Base-by-base conservation (phyloP, 2,888 invertebrate species). In the Acanthosepion pharaonis region DNA sequence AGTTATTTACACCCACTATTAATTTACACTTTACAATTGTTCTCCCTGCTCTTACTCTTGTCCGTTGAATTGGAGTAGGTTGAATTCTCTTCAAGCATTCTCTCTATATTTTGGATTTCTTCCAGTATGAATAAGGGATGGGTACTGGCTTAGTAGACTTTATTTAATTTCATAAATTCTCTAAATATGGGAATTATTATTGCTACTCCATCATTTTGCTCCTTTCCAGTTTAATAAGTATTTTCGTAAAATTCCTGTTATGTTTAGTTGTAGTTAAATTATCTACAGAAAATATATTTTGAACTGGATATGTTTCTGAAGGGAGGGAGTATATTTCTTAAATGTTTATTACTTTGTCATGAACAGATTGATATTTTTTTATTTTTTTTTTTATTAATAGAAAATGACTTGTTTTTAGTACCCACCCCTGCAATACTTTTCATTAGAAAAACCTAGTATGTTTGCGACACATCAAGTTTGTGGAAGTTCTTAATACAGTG, bases 401-500 rank as follows among this genome's bases (percentile, higher is more conserved):
- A 59, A 59, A 59, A 23, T 59, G 2, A 78, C 3, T 5, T 0
- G 0, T 11, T 15, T 33, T 78, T 78, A 78, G 78, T 78, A 11
- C n/a, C 18, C 42, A 42, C 42, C 78, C 5, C 15, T 33, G 78
- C 78, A 78, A 78, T 78, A 33, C 78, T 78, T 78, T 33, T 78
- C 78, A 78, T 78, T 78, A 78, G 78, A 78, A 78, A 78, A 78
- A 11, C 78, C 33, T n/a, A n/a, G 78, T 33, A 78, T 53, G 93
- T 93, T 53, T 93, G 93, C n/a, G 33, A 93, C 49, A 93, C 93
- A 93, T 93, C 93, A 53, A 93, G 93, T 49, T 93, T 93, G 93
- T 93, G 49, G 93, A 93, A 28, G 93, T 93, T 93, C 48, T 93
- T 53, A 93, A 93, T 93, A 93, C 93, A 93, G 93, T 93, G 93